A percentile compares a stretch with the other conserved stretches of the same genome.
These are phyloP conservation scores for Drosophila peninsularis DNA, from an alignment of 2,888 invertebrate species.

Conservation along the genomic window DNA sequence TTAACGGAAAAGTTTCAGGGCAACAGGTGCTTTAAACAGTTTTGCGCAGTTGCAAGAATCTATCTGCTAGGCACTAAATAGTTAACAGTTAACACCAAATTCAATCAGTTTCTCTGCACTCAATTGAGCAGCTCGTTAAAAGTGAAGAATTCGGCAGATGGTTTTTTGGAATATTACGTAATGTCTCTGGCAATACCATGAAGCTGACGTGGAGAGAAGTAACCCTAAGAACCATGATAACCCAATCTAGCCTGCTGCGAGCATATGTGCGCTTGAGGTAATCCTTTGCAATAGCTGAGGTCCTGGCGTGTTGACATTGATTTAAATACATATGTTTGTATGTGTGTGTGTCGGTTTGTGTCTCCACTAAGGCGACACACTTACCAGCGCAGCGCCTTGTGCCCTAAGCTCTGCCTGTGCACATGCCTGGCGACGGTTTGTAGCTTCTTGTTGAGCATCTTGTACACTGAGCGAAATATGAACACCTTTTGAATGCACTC, in stretches of 20 bases:
- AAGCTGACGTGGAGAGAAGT: slow-evolving; percentile 13
- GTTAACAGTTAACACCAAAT: not conserved
- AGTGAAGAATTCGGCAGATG: not conserved
- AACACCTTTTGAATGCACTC: not conserved
- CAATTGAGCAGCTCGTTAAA: not conserved
- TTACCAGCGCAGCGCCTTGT: slow-evolving; percentile 51
- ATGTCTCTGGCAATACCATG: slow-evolving; percentile 9
- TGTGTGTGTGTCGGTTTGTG: not conserved
- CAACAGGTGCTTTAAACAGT: slow-evolving; percentile 5
- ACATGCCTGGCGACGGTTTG: slow-evolving; percentile 40
- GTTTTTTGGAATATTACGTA: slow-evolving; percentile 19
- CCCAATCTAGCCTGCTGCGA: not conserved
- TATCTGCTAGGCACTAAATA: not conserved
- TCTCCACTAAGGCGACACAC: slow-evolving; percentile 10
- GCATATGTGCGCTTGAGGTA: not conserved
- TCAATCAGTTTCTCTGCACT: not conserved
- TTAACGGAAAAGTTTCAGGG: slow-evolving; percentile 8
- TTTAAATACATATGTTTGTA: not conserved
- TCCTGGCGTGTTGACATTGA: not conserved
- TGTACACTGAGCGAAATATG: not conserved
- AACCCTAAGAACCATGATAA: not conserved
- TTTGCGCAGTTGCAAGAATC: not conserved
- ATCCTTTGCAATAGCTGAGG: not conserved
- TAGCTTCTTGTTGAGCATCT: slow-evolving; percentile 49
- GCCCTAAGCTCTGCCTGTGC: slow-evolving; percentile 28